Evolutionary conservation across 2,113 vertebrate species (phyloP).

Genomic region (Heterocephalus glaber): DNA sequence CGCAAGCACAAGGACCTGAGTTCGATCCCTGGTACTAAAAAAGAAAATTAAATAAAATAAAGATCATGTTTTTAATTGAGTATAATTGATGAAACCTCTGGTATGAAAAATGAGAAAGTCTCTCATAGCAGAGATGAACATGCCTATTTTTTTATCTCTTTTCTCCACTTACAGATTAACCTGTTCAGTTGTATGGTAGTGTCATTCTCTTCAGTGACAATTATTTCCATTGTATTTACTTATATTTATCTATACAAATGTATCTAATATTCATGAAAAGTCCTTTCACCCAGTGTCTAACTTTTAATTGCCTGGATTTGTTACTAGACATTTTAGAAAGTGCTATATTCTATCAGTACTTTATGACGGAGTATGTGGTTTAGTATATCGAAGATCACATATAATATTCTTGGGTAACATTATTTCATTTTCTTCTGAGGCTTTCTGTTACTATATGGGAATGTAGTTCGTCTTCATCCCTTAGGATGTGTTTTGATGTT

Average conservation of each 20-base stretch:
- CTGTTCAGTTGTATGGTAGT: neutral
- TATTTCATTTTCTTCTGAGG: neutral
- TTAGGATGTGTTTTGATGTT: neutral
- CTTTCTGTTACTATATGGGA: neutral
- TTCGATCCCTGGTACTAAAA: too few relatives aligned
- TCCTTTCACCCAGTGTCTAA: neutral
- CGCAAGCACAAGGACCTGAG: too few relatives aligned
- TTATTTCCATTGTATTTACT: neutral
- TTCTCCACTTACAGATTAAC: neutral
- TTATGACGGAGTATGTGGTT: neutral
- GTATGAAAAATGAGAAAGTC: neutral
- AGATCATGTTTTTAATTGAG: neutral
- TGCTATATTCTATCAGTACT: neutral
- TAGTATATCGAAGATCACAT: neutral
- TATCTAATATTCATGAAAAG: neutral
- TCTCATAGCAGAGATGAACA: neutral
- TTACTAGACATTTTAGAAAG: neutral
- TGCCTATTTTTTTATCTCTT: neutral
- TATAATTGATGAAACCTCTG: neutral
- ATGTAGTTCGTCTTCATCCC: neutral
- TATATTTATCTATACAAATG: neutral
- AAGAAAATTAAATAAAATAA: too few relatives aligned
- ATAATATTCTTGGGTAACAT: neutral
- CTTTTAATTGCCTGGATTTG: neutral
- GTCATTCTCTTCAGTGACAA: neutral